Percentiles rank a stretch among this genome's conserved stretches.
phyloP scores from a whole-genome alignment of 2,797 vertebrate species.

The Spinus pinus region DNA sequence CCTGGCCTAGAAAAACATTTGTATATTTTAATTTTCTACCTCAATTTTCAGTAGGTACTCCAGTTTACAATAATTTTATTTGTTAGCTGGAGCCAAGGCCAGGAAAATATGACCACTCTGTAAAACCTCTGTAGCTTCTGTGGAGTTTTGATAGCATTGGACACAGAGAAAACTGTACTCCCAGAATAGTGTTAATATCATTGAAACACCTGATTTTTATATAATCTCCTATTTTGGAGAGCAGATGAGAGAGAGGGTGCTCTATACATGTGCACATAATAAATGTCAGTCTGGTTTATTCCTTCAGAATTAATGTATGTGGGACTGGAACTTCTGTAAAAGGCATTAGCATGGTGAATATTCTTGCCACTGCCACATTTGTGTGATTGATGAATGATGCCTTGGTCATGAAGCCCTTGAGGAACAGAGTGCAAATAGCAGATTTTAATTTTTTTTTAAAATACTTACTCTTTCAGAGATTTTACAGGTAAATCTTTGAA shows the following conservation, averaged over 20 bases:
- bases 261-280: conserved; percentile 29
- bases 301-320: conserved; percentile 5
- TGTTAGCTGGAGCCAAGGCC: not conserved
- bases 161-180: not conserved
- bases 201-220: conserved; percentile 28
- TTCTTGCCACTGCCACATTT: conserved; percentile 34
- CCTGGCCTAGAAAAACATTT: not conserved
- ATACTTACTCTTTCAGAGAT: not conserved
- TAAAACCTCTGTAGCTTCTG: not conserved
- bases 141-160: not conserved
- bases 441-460: not conserved
- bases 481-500: conserved; percentile 12
- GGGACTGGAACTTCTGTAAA: conserved; percentile 48
- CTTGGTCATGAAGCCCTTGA: conserved; percentile 23
- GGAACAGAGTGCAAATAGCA: not conserved
- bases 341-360: conserved; percentile 39
- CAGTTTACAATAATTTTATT: not conserved
- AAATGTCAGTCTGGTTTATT: conserved; percentile 59
- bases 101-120: not conserved
- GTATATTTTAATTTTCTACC: not conserved
- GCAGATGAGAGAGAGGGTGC: not conserved
- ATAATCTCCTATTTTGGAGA: not conserved
- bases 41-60: not conserved
- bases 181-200: not conserved
- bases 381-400: conserved; percentile 45